phyloP scores from a whole-genome alignment of 2,888 invertebrate genomes.

The Heliconius hortense region DNA sequence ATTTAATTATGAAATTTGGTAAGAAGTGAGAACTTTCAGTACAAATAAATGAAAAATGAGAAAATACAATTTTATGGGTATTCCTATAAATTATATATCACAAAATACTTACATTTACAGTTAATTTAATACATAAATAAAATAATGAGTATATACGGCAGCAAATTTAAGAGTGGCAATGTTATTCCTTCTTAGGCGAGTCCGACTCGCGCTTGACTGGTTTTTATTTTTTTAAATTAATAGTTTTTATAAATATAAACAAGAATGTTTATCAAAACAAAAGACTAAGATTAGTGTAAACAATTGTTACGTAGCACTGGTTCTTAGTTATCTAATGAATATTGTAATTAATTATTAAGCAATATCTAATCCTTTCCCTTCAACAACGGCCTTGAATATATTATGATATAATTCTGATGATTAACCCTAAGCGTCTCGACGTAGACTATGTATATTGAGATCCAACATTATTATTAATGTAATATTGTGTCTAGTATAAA shows the following conservation, averaged over 20 bases:
- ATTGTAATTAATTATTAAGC: conserved; percentile 7
- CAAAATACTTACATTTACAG: too few relatives aligned
- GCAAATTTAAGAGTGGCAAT: too few relatives aligned
- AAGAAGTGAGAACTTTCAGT: too few relatives aligned
- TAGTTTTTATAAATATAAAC: neutral
- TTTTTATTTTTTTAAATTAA: too few relatives aligned
- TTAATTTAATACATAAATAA: too few relatives aligned
- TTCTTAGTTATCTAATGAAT: neutral
- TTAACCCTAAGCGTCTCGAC: neutral
- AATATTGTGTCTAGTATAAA: neutral
- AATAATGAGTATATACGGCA: too few relatives aligned
- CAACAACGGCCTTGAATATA: conserved; percentile 10
- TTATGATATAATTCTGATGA: conserved; percentile 16
- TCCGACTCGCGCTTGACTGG: too few relatives aligned
- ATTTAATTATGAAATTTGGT: too few relatives aligned
- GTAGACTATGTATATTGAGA: neutral
- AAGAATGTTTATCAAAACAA: neutral
- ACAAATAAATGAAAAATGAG: too few relatives aligned
- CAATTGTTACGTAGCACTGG: neutral
- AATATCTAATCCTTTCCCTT: conserved; percentile 17
- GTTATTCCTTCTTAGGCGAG: too few relatives aligned
- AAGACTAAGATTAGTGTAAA: neutral
- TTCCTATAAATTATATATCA: too few relatives aligned
- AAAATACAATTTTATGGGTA: too few relatives aligned
- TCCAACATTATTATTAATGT: neutral